Percentiles rank a stretch among this genome's conserved stretches.
phyloP scores from a whole-genome alignment of 2,113 vertebrate genomes.

The Eudyptes chrysolophus region DNA sequence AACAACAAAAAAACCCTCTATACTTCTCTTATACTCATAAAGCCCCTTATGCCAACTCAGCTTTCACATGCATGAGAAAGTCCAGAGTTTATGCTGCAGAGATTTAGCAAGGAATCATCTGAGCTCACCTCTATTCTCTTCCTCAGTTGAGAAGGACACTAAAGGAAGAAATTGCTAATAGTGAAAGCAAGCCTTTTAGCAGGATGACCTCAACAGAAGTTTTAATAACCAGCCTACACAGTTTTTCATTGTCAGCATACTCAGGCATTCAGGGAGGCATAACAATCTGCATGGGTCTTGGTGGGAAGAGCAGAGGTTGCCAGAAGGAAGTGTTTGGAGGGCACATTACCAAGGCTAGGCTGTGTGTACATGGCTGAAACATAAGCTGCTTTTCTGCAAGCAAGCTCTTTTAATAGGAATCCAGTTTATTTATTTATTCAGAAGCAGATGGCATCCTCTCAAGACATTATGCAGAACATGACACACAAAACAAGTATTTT shows the following conservation, averaged over 20 bases:
- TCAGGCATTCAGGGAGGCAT: neutral
- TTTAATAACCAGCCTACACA: neutral
- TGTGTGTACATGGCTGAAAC: constrained; percentile 23
- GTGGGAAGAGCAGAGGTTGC: constrained; percentile 29
- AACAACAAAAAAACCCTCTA: neutral
- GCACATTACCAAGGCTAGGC: constrained; percentile 6
- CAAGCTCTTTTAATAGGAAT: constrained; percentile 45
- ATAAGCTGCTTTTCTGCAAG: constrained; percentile 60
- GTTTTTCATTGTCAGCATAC: neutral
- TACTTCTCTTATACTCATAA: neutral
- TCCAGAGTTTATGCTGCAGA: neutral
- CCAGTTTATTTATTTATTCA: constrained; percentile 63
- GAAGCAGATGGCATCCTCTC: constrained; percentile 64
- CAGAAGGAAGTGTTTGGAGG: constrained; percentile 16
- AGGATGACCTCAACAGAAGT: neutral
- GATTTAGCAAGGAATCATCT: neutral
- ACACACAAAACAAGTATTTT: constrained; percentile 58
- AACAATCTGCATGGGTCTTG: neutral
- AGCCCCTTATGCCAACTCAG: neutral
- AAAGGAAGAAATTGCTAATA: neutral
- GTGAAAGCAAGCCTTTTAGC: neutral
- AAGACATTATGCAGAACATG: constrained; percentile 60
- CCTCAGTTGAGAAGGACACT: neutral
- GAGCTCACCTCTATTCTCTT: neutral
- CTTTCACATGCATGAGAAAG: neutral